A percentile compares a stretch with the other conserved stretches of the same genome.
Evolutionary conservation across 1,140 invertebrate species (phyloP).

Genomic region (Solen grandis): DNA sequence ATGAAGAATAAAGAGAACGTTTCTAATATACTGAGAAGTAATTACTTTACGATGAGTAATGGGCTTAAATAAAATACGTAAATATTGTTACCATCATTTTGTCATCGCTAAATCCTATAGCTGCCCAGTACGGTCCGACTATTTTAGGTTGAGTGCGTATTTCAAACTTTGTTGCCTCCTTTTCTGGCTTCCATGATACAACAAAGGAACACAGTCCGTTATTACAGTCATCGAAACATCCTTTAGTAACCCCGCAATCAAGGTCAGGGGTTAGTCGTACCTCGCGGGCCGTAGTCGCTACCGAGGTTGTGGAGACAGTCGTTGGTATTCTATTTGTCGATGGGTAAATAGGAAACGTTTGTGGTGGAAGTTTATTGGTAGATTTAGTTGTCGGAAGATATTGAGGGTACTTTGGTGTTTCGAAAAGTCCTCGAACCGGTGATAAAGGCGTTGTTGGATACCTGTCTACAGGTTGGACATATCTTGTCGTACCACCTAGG

Average conservation of each 20-base stretch:
- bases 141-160: constrained; percentile 25
- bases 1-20: too few species aligned
- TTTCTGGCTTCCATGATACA: constrained; percentile 43
- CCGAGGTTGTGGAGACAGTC: too few species aligned
- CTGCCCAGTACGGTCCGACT: constrained; percentile 33
- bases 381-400: background rate
- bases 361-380: background rate
- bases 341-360: background rate
- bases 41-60: too few species aligned
- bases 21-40: too few species aligned
- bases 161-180: constrained; percentile 32
- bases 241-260: constrained; percentile 39
- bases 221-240: constrained; percentile 51
- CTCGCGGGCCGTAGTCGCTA: too few species aligned
- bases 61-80: too few species aligned
- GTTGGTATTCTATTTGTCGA: background rate
- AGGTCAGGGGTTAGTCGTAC: background rate
- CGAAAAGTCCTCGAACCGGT: too few species aligned
- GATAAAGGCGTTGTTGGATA: too few species aligned
- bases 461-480: too few species aligned
- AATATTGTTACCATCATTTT: constrained; percentile 58
- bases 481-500: too few species aligned
- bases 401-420: background rate
- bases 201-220: constrained; percentile 35
- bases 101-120: constrained; percentile 51